Base-by-base conservation (phyloP, 2,888 invertebrate species). In the Argyra leucocephala region DNA sequence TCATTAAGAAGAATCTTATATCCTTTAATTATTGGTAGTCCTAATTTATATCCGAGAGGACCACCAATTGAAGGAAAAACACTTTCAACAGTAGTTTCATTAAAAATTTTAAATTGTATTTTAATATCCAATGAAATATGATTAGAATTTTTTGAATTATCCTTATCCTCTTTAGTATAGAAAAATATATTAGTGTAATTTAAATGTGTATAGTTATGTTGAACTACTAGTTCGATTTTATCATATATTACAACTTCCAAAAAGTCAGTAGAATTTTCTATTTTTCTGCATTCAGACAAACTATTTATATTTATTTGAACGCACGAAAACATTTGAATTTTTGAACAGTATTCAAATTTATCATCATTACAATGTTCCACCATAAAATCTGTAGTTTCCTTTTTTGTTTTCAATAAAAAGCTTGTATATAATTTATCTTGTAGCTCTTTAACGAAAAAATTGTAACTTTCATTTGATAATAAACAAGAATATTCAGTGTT, bases 21-120 rank as follows among this genome's bases (percentile, higher is more conserved):
- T 0, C 73, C 71, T 12, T 74, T 57, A 18, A 80, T 74, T 2
- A 80, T 4, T 0, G 79, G 77, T 0, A 71, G 69, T 0, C 75
- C 75, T 5, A 37, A 62, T 6, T 70, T 63, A 67, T 80, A 80
- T 1, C 80, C 80, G 22, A 77, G 69, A 31, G 77, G 71, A 2
- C 79, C 79, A 3, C 73, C 72, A 12, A 66, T 37, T 22, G 22
- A 18, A 10, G 63, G 48, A 62, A 66, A 67, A 58, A 62, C 4
- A 12, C 12, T 37, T 5, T 7, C 31, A 31, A 7, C 21, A 57
- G 67, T 64, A 1, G 69, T 69, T 57, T 70, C 67, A 62, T 72
- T 72, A 9, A 66, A 24, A 22, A 68, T 65, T 6, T 72, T 63
- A 67, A 73, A 79, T 18, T 66, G 63, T 0, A 76, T 68, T 57